Evolutionary conservation across 2,888 invertebrate genomes (phyloP).

Genomic region (Oscheius onirici): DNA sequence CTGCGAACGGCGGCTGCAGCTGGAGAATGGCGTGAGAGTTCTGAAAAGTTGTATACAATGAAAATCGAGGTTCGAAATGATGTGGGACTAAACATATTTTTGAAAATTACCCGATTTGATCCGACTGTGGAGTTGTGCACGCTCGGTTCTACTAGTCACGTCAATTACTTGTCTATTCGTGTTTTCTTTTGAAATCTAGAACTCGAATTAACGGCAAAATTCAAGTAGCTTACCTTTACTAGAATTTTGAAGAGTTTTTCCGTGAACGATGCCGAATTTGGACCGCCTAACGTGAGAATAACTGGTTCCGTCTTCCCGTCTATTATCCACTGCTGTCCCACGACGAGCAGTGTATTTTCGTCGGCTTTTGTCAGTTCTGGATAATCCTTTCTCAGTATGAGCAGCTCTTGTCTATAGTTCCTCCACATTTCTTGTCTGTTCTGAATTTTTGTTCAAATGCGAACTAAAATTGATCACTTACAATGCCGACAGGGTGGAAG

Average conservation of each 20-base stretch:
- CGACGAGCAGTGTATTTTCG: slow-evolving; percentile 9
- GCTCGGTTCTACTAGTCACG: background rate
- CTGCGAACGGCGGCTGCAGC: slow-evolving; percentile 2
- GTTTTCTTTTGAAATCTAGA: slow-evolving; percentile 1
- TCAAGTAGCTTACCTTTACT: background rate
- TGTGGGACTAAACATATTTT: no score
- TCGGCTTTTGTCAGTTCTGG: background rate
- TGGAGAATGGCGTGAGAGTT: background rate
- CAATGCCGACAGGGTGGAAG: no score
- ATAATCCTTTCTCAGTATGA: background rate
- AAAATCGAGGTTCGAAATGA: no score
- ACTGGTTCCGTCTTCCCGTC: background rate
- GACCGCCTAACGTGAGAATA: slow-evolving; percentile 9
- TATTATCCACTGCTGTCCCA: slow-evolving; percentile 22
- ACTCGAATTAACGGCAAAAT: background rate
- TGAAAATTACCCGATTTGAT: background rate
- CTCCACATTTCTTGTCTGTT: background rate
- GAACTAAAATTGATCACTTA: background rate
- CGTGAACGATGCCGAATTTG: background rate
- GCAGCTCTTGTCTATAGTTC: slow-evolving; percentile 13
- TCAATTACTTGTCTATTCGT: background rate
- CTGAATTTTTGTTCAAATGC: no score
- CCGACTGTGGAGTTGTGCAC: background rate
- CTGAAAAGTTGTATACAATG: background rate
- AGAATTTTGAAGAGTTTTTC: background rate